Percentiles rank a stretch among this genome's conserved stretches.
phyloP scores from a whole-genome alignment of 2,113 vertebrate genomes.

The Notothenia rossii region DNA sequence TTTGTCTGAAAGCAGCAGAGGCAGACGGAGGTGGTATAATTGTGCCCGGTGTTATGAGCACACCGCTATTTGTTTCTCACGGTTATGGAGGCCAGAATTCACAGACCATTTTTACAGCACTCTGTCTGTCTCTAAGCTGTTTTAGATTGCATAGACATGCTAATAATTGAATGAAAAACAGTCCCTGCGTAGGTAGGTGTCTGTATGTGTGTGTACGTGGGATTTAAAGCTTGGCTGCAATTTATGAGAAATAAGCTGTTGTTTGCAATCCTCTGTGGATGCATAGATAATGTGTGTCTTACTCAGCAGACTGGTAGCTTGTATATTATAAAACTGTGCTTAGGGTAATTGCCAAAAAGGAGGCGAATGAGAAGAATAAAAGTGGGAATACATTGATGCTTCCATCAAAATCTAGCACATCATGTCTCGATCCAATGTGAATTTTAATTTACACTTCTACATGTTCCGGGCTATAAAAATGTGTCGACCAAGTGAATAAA shows the following conservation, averaged over 20 bases:
- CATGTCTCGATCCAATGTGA: constrained; percentile 7
- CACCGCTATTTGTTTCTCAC: constrained; percentile 50
- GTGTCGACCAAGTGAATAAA: constrained; percentile 29
- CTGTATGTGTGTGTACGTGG: constrained; percentile 27
- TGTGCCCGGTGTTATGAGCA: constrained; percentile 55
- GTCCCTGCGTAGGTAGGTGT: constrained; percentile 48
- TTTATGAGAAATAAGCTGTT: constrained; percentile 74
- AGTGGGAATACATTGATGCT: constrained; percentile 31
- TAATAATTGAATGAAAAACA: constrained; percentile 73
- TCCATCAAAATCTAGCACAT: constrained; percentile 43
- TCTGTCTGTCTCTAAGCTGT: constrained; percentile 51
- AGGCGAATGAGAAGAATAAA: constrained; percentile 39
- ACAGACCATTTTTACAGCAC: constrained; percentile 56
- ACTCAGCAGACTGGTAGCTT: constrained; percentile 72
- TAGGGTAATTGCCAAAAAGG: constrained; percentile 63
- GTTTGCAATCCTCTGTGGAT: constrained; percentile 74
- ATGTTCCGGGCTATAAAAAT: constrained; percentile 19
- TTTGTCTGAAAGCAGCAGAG: constrained; percentile 70
- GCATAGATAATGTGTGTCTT: constrained; percentile 71
- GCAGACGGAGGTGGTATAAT: constrained; percentile 70
- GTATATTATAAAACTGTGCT: constrained; percentile 61
- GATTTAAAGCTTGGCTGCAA: constrained; percentile 54
- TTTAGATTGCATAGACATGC: constrained; percentile 68
- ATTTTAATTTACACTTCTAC: constrained; percentile 34
- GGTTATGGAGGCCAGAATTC: constrained; percentile 58